Evolutionary conservation across 2,888 invertebrate species (phyloP), one percentile per base, ranked within the genome.

Genomic region (Cataglyphis altisquamis): DNA sequence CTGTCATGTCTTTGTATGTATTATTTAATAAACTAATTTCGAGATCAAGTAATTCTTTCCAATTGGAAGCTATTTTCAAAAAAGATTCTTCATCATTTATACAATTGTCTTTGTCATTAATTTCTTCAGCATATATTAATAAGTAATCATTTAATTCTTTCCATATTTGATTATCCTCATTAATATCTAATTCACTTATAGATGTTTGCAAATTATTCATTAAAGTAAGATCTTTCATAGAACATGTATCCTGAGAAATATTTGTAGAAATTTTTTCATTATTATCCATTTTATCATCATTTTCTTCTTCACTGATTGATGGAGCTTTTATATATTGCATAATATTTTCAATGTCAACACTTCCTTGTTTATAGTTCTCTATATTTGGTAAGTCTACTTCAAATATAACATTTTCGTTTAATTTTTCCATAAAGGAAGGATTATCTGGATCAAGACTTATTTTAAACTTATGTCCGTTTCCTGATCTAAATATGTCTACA

Each of bases 11-110:
- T 72, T 73, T 39, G 25, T 83, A 45, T 55, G 3, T 39, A n/a
- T 87, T 83, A 63, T 90, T 81, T 52, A 94, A 88, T 73, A 90
- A 83, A 55, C 60, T 74, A 25, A 94, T 92, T 85, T 94, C 94
- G 78, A 90, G 86, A 25, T 91, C 86, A 21, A 94, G 85, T 12
- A 88, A 82, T 52, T 90, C 74, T 83, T 93, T 94, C 94, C 94
- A 94, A 3, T 78, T 82, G 18, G 45, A 57, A 68, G 91, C 92
- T 81, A 90, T 77, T 62, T 55, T 68, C 41, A 88, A 66, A 72
- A 82, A 18, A 39, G 60, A n/a, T 64, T 87, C 78, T 45, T 89
- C 85, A 3, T 86, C 68, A 21, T 80, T 63, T 52, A 1, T 41
- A 41, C 12, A 15, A 25, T 64, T 52, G 0, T 63, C 18, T 25